Evolutionary conservation across 2,888 invertebrate species (phyloP).

Genomic region (Polymixis lichenea): DNA sequence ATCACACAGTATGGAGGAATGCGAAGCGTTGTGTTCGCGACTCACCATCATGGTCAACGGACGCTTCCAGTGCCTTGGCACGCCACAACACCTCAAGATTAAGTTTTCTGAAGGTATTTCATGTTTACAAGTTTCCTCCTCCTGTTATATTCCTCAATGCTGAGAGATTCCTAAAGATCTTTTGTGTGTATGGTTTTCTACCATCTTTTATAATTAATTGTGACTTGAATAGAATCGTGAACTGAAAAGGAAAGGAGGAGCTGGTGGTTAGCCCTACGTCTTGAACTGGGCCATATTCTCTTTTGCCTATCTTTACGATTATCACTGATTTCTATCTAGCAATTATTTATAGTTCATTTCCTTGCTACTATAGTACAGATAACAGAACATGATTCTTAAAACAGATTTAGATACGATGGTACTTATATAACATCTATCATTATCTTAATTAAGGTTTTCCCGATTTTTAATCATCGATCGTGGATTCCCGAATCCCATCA

Average conservation of each 20-base stretch:
- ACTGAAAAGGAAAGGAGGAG: too few relatives aligned
- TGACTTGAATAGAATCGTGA: not conserved
- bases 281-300: not conserved
- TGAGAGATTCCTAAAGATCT: not conserved
- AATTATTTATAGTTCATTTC: not conserved
- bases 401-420: not conserved
- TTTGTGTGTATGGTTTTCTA: not conserved
- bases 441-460: not conserved
- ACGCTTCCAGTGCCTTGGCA: slow-evolving; percentile 93
- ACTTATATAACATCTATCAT: slow-evolving; percentile 24
- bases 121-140: not conserved
- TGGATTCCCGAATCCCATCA: slow-evolving; percentile 10
- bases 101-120: slow-evolving; percentile 92
- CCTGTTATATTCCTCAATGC: not conserved
- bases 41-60: slow-evolving; percentile 96
- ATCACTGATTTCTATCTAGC: not conserved
- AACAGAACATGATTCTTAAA: not conserved
- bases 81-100: slow-evolving; percentile 94
- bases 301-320: not conserved
- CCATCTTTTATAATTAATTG: not conserved
- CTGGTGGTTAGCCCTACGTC: too few relatives aligned
- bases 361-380: not conserved
- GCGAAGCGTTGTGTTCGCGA: slow-evolving; percentile 95
- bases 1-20: slow-evolving; percentile 97
- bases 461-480: slow-evolving; percentile 2